These are phyloP conservation scores for Gymnobelideus leadbeateri DNA, from an alignment of 2,113 vertebrate genomes.

Conservation along the genomic window DNA sequence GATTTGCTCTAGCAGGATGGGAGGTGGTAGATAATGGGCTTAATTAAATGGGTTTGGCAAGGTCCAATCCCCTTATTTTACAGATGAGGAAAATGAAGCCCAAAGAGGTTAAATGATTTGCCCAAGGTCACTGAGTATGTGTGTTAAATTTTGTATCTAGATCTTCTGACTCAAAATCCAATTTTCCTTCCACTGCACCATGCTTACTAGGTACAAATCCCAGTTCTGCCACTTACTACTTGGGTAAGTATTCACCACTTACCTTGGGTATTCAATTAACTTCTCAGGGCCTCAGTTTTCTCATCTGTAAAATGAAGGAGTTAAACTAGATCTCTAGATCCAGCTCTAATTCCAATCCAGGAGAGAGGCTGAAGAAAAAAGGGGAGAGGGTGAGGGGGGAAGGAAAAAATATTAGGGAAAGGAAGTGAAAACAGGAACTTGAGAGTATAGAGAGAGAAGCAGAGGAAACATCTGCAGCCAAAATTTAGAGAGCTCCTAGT, in stretches of 20 bases:
- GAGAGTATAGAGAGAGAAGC: slow-evolving; percentile 11
- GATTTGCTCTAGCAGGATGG: not conserved
- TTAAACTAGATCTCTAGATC: not conserved
- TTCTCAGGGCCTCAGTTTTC: not conserved
- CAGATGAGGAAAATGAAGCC: not conserved
- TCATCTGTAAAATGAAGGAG: not conserved
- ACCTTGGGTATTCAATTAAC: not conserved
- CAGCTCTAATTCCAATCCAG: no score
- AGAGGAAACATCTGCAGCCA: slow-evolving; percentile 63
- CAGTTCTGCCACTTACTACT: not conserved
- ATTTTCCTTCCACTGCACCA: not conserved
- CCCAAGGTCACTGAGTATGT: not conserved
- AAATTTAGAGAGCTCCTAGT: not conserved
- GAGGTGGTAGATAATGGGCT: not conserved
- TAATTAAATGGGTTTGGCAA: not conserved
- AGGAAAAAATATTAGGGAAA: not conserved
- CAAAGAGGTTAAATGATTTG: not conserved
- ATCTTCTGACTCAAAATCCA: not conserved
- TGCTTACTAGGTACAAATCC: not conserved
- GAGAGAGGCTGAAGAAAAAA: not conserved
- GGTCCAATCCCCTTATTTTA: not conserved
- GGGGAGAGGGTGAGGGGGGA: not conserved
- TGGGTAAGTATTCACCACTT: not conserved
- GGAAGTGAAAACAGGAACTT: slow-evolving; percentile 8
- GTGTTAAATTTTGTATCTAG: not conserved